phyloP scores from a whole-genome alignment of 2,113 vertebrate species.

The Melanerpes formicivorus region DNA sequence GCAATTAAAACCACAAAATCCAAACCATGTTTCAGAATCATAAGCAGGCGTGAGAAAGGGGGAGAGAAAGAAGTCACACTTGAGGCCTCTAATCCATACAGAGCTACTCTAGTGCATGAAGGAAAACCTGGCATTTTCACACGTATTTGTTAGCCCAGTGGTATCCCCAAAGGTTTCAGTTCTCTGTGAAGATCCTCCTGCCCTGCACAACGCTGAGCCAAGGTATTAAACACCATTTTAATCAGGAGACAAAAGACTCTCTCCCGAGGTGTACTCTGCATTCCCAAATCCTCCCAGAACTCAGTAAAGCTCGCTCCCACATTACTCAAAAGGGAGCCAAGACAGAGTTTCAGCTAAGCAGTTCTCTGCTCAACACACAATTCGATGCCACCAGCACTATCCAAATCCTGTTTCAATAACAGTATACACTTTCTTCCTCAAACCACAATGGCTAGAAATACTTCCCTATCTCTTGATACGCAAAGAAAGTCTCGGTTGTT shows the following conservation, averaged over 20 bases:
- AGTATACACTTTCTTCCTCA: not conserved
- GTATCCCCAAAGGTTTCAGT: not conserved
- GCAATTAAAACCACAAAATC: constrained; percentile 11
- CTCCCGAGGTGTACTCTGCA: not conserved
- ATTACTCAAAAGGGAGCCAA: not conserved
- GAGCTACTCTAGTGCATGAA: not conserved
- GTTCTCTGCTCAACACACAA: not conserved
- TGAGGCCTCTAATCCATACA: not conserved
- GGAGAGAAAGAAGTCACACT: not conserved
- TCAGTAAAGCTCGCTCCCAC: accelerated
- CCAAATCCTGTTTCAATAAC: not conserved
- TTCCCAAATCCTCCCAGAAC: not conserved
- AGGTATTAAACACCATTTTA: not conserved
- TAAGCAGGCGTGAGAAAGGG: not conserved
- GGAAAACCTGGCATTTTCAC: not conserved
- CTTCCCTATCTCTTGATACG: accelerated
- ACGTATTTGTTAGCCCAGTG: not conserved
- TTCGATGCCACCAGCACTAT: not conserved
- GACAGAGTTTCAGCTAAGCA: not conserved
- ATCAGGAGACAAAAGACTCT: not conserved
- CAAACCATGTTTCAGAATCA: not conserved
- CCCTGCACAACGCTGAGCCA: not conserved
- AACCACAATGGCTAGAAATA: accelerated
- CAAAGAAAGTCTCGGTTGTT: too few relatives aligned
- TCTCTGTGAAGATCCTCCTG: not conserved